Evolutionary conservation across 2,888 invertebrate genomes (phyloP), one percentile per base, ranked within the genome.

Genomic region (Malachius bipustulatus): DNA sequence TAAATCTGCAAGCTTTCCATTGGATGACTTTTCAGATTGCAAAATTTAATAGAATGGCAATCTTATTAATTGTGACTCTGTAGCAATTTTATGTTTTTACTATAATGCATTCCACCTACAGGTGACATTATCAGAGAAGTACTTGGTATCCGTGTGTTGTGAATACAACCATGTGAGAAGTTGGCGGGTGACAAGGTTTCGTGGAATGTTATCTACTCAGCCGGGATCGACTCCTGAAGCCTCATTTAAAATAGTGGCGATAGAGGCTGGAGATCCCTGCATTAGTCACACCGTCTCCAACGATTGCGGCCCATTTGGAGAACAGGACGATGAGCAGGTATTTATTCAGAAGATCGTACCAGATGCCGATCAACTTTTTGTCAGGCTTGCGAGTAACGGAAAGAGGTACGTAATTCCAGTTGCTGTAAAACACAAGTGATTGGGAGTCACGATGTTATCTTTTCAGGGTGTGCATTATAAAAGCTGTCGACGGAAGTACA

Each of bases 141-240:
- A 91, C 63, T 66, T 96, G 30, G 85, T 96, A 26, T 93, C 93
- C 0, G 91, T 93, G 19, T 98, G 97, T 63, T 87, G 89, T 44
- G 96, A 97, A 57, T 96, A 94, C 64, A 94, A 96, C 65, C 97
- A 98, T 61, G 96, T 97, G 8, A 70, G 97, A 14, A 91, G 91
- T 34, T 98, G 97, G 97, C 81, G 85, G 13, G 88, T 98, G 30
- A 96, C 93, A 0, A 72, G 97, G 41, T 98, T 98, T 62, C 72
- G 96, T 26, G 96, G 97, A 4, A 96, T 97, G 94, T 89, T 98
- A 44, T 94, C 91, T 27, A 98, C 97, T 0, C 97, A 98, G 60
- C 98, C 97, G 0, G 97, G 97, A 3, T 93, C 94, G 4, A 93
- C 91, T 27, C 93, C 96, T 1, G 82, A 96, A 50, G 93, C 97